Percentiles rank a stretch among this genome's conserved stretches.
Conservation (phyloP, 2,888 invertebrate genomes). For the Acanthoscelides obtectus region DNA sequence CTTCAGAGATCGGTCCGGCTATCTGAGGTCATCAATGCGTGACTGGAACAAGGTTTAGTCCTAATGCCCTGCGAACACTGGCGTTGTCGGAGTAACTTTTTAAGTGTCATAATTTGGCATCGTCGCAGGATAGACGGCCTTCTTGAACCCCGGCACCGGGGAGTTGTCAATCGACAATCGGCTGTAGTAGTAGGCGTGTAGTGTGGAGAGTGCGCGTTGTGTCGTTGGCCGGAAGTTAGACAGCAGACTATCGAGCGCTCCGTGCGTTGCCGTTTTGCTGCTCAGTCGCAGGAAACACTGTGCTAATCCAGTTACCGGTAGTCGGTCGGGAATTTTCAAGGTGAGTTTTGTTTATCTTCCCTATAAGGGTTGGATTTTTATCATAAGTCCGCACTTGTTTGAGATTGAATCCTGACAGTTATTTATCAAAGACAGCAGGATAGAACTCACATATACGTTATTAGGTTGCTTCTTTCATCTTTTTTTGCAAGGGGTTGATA, state of each 20-base stretch:
- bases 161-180: not conserved
- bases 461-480: too few relatives aligned
- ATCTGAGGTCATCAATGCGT: too few relatives aligned
- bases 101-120: not conserved
- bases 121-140: not conserved
- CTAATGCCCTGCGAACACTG: too few relatives aligned
- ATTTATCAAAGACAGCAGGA: too few relatives aligned
- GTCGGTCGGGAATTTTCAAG: not conserved
- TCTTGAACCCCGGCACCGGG: not conserved
- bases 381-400: too few relatives aligned
- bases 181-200: constrained; percentile 10
- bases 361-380: not conserved
- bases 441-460: too few relatives aligned
- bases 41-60: too few relatives aligned
- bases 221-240: constrained; percentile 17
- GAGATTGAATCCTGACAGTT: too few relatives aligned
- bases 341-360: not conserved
- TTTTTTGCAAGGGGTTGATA: too few relatives aligned
- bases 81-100: too few relatives aligned
- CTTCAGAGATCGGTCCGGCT: too few relatives aligned
- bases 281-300: not conserved
- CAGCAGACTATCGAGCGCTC: constrained; percentile 9
- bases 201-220: constrained; percentile 20
- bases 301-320: not conserved
- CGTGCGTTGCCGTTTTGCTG: not conserved